These are phyloP conservation scores for Drosophila bifasciata DNA, from an alignment of 1,140 invertebrate species.

Conservation along the genomic window DNA sequence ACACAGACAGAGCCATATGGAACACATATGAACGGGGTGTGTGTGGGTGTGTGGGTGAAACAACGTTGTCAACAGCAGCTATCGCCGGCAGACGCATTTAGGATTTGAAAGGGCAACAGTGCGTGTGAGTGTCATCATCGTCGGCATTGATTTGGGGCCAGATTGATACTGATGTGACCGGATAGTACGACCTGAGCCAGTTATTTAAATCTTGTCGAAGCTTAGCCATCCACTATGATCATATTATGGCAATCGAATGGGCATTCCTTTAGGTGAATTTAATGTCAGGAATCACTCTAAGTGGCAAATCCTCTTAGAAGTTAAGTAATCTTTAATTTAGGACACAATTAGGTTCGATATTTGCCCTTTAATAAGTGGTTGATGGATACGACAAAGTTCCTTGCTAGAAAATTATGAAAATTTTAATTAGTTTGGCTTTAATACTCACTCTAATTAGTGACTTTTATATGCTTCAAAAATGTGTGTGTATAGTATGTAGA, in stretches of 20 bases:
- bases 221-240: background rate
- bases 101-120: constrained; percentile 72
- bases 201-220: constrained; percentile 36
- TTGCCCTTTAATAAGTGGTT: too few relatives aligned
- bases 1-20: constrained; percentile 28
- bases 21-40: constrained; percentile 4
- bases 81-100: constrained; percentile 11
- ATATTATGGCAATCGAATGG: background rate
- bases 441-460: too few relatives aligned
- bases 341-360: too few relatives aligned
- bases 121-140: constrained; percentile 79
- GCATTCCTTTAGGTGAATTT: background rate
- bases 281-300: too few relatives aligned
- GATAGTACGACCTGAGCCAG: constrained; percentile 12
- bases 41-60: constrained; percentile 42
- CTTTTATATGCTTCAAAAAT: constrained; percentile 34
- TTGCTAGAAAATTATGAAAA: too few relatives aligned
- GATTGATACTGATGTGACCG: constrained; percentile 24
- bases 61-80: constrained; percentile 77
- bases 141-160: constrained; percentile 58
- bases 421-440: too few relatives aligned
- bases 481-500: constrained; percentile 16
- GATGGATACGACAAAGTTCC: too few relatives aligned
- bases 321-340: too few relatives aligned
- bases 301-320: too few relatives aligned